Evolutionary conservation across 2,113 vertebrate genomes (phyloP), one percentile per base, ranked within the genome.

Genomic region (Tetrao urogallus): DNA sequence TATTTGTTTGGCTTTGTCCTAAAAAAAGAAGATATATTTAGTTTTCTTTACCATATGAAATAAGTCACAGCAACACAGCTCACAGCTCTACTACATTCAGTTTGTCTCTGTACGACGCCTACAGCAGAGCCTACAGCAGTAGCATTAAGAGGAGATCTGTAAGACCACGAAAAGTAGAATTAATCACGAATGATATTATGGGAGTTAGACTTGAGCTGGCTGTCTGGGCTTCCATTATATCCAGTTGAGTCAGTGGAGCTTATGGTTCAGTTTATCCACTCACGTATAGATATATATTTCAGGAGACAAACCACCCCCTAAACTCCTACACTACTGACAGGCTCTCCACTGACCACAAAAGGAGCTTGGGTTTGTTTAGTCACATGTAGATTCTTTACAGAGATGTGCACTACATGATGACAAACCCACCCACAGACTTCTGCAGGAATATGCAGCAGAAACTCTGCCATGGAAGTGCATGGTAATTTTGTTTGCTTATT

Each of bases 401-500:
- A 79, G 20, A 34, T 28, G 7, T 58, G 15, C 13, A 63, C 3
- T 20, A 0, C 10, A 13, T n/a, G 13, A 65, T 32, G 10, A 56
- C 34, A 79, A 38, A 60, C 16, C 11, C 12, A 32, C 16, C 25
- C 7, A 50, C 15, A 13, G 42, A 50, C 11, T 63, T 64, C 18
- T 50, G 0, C 7, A 10, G 10, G 15, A 58, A 91, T 21, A 27
- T 63, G 28, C 38, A 67, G 88, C 21, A 78, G 30, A 22, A 28
- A 32, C 1, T 6, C 8, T 69, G 56, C 13, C 28, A 28, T 18
- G 18, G 54, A 85, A 38, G 32, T 36, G 7, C 13, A 36, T 8
- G 11, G 36, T 7, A 1, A 28, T 78, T 54, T 42, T 52, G 20
- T 40, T 64, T 64, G 28, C 22, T 3, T 38, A 14, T 0, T 24